These are phyloP conservation scores for Odocoileus hemionus DNA, from an alignment of 2,113 vertebrate genomes.

Conservation along the genomic window DNA sequence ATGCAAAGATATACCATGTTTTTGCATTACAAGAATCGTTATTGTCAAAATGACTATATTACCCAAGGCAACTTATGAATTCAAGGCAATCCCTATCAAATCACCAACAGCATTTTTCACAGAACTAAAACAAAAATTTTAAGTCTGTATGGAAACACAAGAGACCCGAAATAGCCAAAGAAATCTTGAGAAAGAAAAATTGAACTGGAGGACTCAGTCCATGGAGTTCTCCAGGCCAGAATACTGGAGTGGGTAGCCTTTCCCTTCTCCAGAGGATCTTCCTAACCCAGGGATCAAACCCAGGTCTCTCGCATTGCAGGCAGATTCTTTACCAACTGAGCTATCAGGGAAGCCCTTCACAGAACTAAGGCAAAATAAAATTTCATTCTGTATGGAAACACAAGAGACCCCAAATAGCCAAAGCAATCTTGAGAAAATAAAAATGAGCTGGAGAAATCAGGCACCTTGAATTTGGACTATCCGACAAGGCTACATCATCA, in stretches of 20 bases:
- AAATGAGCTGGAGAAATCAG: not conserved
- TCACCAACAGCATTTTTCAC: not conserved
- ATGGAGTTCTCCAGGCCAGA: not conserved
- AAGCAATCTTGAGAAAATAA: not conserved
- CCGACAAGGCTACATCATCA: not conserved
- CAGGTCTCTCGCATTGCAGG: not conserved
- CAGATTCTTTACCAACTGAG: not conserved
- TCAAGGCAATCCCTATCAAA: not conserved
- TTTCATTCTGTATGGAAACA: not conserved
- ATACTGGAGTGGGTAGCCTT: not conserved
- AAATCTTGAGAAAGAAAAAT: not conserved
- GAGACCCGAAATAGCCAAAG: not conserved
- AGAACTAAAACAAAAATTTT: not conserved
- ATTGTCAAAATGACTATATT: not conserved
- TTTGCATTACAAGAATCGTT: not conserved
- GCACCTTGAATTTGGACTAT: not conserved
- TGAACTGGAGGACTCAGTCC: not conserved
- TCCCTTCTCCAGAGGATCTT: not conserved
- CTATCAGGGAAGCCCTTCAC: not conserved
- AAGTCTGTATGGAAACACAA: not conserved
- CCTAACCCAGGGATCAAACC: not conserved
- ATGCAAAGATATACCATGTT: not conserved
- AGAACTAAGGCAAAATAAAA: not conserved
- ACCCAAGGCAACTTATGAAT: not conserved
- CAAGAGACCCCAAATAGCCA: not conserved